Conservation (phyloP, 2,888 invertebrate genomes). For the Apotomis betuletana region DNA sequence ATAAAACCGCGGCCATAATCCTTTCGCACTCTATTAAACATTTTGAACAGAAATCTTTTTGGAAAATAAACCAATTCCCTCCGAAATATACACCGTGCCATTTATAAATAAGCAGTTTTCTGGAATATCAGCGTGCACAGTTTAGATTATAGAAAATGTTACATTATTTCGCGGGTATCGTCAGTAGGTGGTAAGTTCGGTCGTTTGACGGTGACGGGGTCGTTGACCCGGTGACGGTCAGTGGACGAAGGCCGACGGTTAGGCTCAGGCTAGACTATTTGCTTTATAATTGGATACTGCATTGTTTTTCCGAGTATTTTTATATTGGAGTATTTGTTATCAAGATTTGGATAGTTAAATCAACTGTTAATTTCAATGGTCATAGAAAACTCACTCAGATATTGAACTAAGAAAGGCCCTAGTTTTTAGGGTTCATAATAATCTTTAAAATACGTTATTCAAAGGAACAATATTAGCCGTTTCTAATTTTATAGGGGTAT, state of each 20-base stretch:
- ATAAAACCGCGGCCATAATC: background rate
- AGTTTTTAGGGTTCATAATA: too few species aligned
- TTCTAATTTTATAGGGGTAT: too few species aligned
- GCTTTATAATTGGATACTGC: background rate
- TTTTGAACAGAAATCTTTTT: conserved; percentile 9
- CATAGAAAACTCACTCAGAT: too few species aligned
- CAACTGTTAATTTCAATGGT: too few species aligned
- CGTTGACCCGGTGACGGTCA: conserved; percentile 33
- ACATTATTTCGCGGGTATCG: conserved; percentile 14
- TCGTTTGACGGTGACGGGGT: conserved; percentile 31
- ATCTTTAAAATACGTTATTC: too few species aligned
- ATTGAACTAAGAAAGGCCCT: too few species aligned
- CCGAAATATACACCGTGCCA: background rate
- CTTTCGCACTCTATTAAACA: conserved; percentile 13
- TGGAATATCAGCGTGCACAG: background rate
- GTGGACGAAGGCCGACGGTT: conserved; percentile 25
- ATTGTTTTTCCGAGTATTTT: background rate
- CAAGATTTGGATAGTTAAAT: too few species aligned
- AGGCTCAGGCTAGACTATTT: conserved; percentile 17
- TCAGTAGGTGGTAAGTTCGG: conserved; percentile 26
- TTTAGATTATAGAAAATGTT: conserved; percentile 4
- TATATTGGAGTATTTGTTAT: too few species aligned
- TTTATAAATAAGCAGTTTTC: background rate
- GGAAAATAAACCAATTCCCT: conserved; percentile 19
- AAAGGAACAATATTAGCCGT: too few species aligned